Evolutionary conservation across 2,113 vertebrate genomes (phyloP).

Genomic region (Planiliza haematocheilus): DNA sequence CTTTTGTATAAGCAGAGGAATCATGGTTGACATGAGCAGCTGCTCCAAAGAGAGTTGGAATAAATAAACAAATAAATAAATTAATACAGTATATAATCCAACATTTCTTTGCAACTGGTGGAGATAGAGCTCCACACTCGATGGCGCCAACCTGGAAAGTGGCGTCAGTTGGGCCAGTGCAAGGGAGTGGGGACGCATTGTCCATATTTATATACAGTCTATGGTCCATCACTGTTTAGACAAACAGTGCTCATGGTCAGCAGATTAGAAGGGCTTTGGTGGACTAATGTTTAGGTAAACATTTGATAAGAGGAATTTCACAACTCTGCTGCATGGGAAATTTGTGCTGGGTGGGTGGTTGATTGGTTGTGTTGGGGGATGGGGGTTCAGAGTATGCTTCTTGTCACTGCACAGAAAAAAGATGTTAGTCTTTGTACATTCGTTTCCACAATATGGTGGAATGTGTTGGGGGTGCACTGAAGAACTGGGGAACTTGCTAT

Average conservation of each 20-base stretch:
- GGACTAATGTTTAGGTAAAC: conserved; percentile 58
- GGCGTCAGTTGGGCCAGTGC: too few species aligned
- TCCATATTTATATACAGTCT: too few species aligned
- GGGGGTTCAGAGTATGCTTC: conserved; percentile 43
- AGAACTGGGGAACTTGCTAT: conserved; percentile 39
- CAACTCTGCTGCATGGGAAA: conserved; percentile 9
- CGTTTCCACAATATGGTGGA: conserved; percentile 42
- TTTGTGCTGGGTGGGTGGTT: not conserved
- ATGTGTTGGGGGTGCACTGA: conserved; percentile 35
- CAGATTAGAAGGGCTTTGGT: conserved; percentile 55
- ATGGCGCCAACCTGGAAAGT: too few species aligned
- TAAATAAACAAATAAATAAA: too few species aligned
- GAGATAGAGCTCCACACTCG: too few species aligned
- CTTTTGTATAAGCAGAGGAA: too few species aligned
- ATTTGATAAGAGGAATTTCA: conserved; percentile 63
- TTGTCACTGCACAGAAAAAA: conserved; percentile 40
- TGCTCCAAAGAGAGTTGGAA: too few species aligned
- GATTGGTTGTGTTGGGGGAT: conserved; percentile 7
- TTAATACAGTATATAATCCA: too few species aligned
- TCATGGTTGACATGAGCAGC: too few species aligned
- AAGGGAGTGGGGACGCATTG: too few species aligned
- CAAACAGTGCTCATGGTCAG: conserved; percentile 61
- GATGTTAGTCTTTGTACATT: conserved; percentile 48
- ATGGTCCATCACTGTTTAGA: conserved; percentile 35
- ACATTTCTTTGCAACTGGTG: too few species aligned